Conservation (phyloP, 1,140 invertebrate genomes). For the Lasioglossum albipes region DNA sequence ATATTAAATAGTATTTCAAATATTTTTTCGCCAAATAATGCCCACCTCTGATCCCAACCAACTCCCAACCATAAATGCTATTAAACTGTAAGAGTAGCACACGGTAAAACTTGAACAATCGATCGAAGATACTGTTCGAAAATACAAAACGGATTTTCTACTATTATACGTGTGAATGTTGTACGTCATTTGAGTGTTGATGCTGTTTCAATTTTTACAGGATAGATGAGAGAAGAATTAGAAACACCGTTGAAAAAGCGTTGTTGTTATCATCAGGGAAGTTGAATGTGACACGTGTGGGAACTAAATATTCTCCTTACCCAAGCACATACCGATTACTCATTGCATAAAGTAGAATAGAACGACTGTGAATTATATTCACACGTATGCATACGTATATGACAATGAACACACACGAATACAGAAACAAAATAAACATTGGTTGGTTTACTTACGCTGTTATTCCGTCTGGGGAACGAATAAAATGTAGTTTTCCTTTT, state of each 20-base stretch:
- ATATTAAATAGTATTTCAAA: too few relatives aligned
- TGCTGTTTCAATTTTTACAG: background rate
- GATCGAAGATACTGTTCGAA: too few relatives aligned
- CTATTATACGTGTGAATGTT: too few relatives aligned
- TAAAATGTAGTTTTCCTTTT: background rate
- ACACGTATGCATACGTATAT: background rate
- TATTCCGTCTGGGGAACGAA: background rate
- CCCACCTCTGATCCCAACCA: too few relatives aligned
- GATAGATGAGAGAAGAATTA: background rate
- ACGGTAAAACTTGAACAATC: too few relatives aligned
- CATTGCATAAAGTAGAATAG: background rate
- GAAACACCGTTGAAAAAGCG: background rate
- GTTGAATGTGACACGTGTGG: background rate
- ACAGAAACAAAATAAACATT: background rate
- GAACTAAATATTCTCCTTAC: background rate
- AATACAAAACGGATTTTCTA: too few relatives aligned
- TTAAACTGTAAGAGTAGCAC: too few relatives aligned
- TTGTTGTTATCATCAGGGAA: background rate
- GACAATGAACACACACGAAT: background rate
- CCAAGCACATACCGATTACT: background rate
- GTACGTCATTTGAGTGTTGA: too few relatives aligned
- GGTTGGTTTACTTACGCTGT: conserved; percentile 5
- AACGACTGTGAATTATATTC: background rate
- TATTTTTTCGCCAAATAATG: too few relatives aligned
- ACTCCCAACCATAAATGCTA: too few relatives aligned